Evolutionary conservation across 2,888 invertebrate species (phyloP), one percentile per base, ranked within the genome.

Genomic region (Galeruca laticollis): DNA sequence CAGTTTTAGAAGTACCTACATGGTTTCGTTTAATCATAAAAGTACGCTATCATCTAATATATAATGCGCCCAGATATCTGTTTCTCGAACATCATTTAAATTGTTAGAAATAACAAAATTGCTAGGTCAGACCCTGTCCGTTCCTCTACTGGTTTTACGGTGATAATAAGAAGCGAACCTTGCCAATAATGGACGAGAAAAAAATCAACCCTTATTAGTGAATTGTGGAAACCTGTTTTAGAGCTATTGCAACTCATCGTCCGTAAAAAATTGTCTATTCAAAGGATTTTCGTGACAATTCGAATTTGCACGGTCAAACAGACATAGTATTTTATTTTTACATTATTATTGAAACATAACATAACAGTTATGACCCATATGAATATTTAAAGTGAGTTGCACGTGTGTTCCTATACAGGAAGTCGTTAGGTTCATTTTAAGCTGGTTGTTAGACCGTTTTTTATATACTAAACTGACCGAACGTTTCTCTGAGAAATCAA

Each of bases 191-290:
- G 59, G 57, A 61, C 67, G 47, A 49, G 56, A 60, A 63, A 77
- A 77, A 72, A 70, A 69, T 62, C 70, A 70, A 73, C 75, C 75
- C 73, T 73, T 69, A 66, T 74, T 73, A 69, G 71, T 65, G 64
- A 59, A 63, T 60, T 68, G 70, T 68, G 66, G 37, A 78, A 78
- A 78, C 77, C 77, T 73, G 74, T 77, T 78, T 78, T 73, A 57
- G 61, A 57, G 70, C 70, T 71, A 73, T 60, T 76, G 75, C 70
- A 73, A 68, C 71, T 65, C 66, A 64, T 75, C 76, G 74, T 57
- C 72, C 75, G 73, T 75, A 72, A 57, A 63, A 60, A 63, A 62
- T 52, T 21, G 43, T 37, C 63, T 56, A 54, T 63, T 56, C 67
- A 70, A 60, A 52, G 60, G 63, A 51, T 52, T 67, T 59, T 60